Base-by-base conservation (phyloP, 2,113 vertebrate species). In the Halichoerus grypus region DNA sequence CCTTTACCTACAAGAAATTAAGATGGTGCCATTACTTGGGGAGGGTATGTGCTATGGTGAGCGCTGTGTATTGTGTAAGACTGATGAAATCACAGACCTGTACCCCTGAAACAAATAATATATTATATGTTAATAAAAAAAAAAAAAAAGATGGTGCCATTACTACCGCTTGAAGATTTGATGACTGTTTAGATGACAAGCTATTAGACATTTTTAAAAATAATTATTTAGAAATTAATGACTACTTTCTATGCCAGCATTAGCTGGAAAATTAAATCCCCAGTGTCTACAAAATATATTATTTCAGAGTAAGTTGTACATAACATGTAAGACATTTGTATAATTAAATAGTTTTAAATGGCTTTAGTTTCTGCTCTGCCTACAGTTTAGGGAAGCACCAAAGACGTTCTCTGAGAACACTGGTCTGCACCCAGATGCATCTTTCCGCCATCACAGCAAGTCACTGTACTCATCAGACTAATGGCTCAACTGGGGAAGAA, bases 171-270 rank as follows among this genome's bases (percentile, higher is more conserved):
- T 88, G 81, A 76, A 15, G 16, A 94, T 46, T 33, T 63, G 31
- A 46, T 72, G 39, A 53, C 19, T 91, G 21, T 81, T 65, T 61
- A 74, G 26, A 77, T 82, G 33, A 93, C 42, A 85, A 24, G 22
- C 33, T 91, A 85, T 85, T 86, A 39, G 49, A 80, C 39, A 84
- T 39, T 93, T 94, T 63, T 5, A 19, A 22, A 87, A 95, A 94
- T 83, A 53, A 83, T 91, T 86, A 96, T 87, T 91, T 85, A 63
- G 13, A 93, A 96, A 97, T 91, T 36, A 88, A 77, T 81, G 39
- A 49, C 51, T 80, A 53, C 9, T 87, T 77, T 76, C 81, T 72
- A 39, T 33, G 42, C 21, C 59, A 88, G 59, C 36, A 81, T 94
- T 71, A 91, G 8, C 61, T 26, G 46, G 36, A 39, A 94, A 88